Percentiles rank a stretch among this genome's conserved stretches.
These are phyloP conservation scores for Caranx melampygus DNA, from an alignment of 2,113 vertebrate species.

Conservation along the genomic window DNA sequence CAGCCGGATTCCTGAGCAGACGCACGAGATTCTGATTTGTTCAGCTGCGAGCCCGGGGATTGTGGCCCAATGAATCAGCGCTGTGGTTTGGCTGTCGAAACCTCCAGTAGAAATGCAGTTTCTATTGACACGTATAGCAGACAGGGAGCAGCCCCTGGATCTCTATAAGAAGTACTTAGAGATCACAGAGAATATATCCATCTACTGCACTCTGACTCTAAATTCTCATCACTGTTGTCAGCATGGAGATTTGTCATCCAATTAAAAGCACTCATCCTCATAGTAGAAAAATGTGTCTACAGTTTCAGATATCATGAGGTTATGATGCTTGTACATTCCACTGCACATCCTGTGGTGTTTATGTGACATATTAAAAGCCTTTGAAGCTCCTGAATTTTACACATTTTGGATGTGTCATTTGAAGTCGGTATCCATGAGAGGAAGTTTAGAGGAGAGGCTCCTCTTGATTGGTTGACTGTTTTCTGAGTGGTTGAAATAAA, in stretches of 20 bases:
- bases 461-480: too few relatives aligned
- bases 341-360: too few relatives aligned
- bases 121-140: constrained; percentile 34
- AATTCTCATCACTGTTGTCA: neutral
- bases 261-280: neutral
- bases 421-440: neutral
- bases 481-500: too few relatives aligned
- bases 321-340: too few relatives aligned
- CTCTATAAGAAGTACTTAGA: constrained; percentile 22
- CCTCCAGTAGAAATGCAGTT: constrained; percentile 41
- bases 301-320: neutral
- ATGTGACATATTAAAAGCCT: too few relatives aligned
- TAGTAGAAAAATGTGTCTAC: neutral
- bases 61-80: constrained; percentile 29
- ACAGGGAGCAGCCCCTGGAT: constrained; percentile 5
- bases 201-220: neutral
- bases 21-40: constrained; percentile 64
- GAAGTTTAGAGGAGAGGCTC: too few relatives aligned
- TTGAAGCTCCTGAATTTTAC: too few relatives aligned
- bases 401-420: too few relatives aligned
- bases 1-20: constrained; percentile 61
- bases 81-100: constrained; percentile 31
- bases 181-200: constrained; percentile 24
- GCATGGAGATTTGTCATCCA: neutral
- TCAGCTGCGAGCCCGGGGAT: constrained; percentile 20